These are phyloP conservation scores for Actenoides lindsayi DNA, from an alignment of 2,113 vertebrate genomes.

Conservation along the genomic window DNA sequence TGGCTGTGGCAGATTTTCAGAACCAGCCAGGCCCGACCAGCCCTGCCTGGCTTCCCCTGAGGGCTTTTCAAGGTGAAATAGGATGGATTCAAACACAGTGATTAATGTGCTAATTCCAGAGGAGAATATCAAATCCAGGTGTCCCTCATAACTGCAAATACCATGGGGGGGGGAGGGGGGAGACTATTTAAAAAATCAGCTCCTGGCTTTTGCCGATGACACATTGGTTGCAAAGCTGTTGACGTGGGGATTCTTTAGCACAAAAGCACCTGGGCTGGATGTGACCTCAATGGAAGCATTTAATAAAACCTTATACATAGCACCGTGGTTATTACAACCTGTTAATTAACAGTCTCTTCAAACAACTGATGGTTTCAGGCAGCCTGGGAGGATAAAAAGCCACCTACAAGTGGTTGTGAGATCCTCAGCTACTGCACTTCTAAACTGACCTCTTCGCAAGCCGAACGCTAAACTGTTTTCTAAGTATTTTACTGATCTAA, in stretches of 20 bases:
- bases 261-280: background rate
- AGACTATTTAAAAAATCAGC: background rate
- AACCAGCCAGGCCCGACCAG: background rate
- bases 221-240: background rate
- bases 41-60: background rate
- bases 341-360: background rate
- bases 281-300: background rate
- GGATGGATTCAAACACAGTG: background rate
- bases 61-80: background rate
- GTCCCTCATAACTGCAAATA: background rate
- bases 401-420: background rate
- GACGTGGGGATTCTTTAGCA: background rate
- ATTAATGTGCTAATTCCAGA: background rate
- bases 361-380: background rate
- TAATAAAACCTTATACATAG: background rate
- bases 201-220: background rate
- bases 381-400: background rate
- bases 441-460: background rate
- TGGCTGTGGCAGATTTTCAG: background rate
- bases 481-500: background rate
- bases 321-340: background rate
- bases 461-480: background rate
- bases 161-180: background rate
- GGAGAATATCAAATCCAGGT: background rate
- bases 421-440: background rate